A percentile compares a stretch with the other conserved stretches of the same genome.
Conservation (phyloP, 2,888 invertebrate species). For the Drosophila cognata region DNA sequence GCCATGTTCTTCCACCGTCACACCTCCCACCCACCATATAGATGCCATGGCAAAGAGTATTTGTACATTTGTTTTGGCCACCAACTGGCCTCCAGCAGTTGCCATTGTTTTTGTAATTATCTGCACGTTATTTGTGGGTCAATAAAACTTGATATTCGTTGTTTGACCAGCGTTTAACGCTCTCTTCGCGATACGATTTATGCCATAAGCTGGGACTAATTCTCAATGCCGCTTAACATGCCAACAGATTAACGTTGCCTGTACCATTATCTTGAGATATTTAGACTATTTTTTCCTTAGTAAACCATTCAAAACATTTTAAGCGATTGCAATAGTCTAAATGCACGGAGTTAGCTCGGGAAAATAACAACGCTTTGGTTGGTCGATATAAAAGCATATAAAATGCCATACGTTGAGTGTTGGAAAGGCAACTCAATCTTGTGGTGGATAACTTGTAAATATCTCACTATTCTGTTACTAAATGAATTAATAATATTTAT, state of each 20-base stretch:
- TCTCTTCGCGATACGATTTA: slow-evolving; percentile 55
- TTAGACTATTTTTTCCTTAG: neutral
- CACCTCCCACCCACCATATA: slow-evolving; percentile 8
- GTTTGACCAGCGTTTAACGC: slow-evolving; percentile 56
- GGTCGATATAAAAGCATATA: neutral
- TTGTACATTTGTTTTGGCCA: slow-evolving; percentile 67
- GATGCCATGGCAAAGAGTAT: slow-evolving; percentile 35
- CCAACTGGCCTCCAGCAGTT: slow-evolving; percentile 58
- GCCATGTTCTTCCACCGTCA: slow-evolving; percentile 56
- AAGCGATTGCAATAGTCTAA: neutral
- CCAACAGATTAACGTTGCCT: slow-evolving; percentile 51
- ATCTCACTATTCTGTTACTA: neutral
- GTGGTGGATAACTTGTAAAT: neutral
- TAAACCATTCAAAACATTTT: slow-evolving; percentile 3
- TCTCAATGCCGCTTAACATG: slow-evolving; percentile 71
- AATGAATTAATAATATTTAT: neutral
- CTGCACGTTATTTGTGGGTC: slow-evolving; percentile 80
- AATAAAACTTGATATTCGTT: slow-evolving; percentile 78
- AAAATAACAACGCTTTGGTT: neutral
- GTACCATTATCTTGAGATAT: slow-evolving; percentile 34
- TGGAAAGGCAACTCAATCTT: neutral
- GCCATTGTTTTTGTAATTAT: slow-evolving; percentile 78
- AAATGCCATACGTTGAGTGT: neutral
- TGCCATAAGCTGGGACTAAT: slow-evolving; percentile 62
- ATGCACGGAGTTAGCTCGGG: neutral